These are phyloP conservation scores for Heliconius erato DNA, from an alignment of 2,888 invertebrate genomes.

Conservation along the genomic window DNA sequence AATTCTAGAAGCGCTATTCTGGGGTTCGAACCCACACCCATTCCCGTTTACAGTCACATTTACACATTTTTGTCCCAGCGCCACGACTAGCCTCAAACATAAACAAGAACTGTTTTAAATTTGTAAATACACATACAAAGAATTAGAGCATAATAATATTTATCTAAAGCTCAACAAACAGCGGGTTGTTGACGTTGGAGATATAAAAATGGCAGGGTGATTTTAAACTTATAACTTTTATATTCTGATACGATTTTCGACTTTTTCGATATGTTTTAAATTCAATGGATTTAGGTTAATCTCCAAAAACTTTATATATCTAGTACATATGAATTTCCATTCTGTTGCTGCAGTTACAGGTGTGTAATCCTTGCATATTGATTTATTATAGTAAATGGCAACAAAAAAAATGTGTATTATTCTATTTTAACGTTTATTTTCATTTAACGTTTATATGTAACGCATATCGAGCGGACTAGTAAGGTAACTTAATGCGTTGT, in stretches of 20 bases:
- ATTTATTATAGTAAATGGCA: not conserved
- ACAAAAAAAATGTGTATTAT: too few species aligned
- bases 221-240: conserved; percentile 28
- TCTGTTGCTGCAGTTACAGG: not conserved
- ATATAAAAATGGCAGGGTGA: conserved; percentile 26
- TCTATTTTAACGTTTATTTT: too few species aligned
- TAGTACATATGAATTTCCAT: not conserved
- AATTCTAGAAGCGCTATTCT: too few species aligned
- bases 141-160: conserved; percentile 20
- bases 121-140: not conserved
- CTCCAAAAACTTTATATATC: not conserved
- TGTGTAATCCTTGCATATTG: not conserved
- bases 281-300: conserved; percentile 26
- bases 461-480: too few species aligned
- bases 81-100: too few species aligned
- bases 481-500: too few species aligned
- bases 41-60: too few species aligned
- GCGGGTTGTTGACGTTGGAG: not conserved
- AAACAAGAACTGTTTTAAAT: not conserved
- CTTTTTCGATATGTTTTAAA: conserved; percentile 22
- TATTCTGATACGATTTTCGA: conserved; percentile 9
- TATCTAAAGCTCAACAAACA: conserved; percentile 21
- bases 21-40: too few species aligned
- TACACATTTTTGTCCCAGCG: too few species aligned
- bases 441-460: too few species aligned